Percentiles rank a stretch among this genome's conserved stretches.
Conservation (phyloP, 1,140 invertebrate genomes). For the Sminthurides bifidus region DNA sequence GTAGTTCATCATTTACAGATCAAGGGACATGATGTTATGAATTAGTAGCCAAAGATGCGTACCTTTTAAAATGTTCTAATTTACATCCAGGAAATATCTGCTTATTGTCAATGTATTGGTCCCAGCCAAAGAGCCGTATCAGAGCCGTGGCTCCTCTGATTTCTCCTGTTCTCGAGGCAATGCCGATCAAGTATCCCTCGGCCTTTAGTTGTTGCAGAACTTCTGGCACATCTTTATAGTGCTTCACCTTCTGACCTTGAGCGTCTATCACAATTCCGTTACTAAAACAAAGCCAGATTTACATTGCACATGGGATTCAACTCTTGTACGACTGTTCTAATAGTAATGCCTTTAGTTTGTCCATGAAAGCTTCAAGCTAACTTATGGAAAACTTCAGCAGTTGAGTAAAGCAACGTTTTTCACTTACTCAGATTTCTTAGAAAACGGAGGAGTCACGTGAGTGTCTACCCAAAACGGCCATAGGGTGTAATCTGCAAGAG, state of each 20-base stretch:
- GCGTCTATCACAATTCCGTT: conserved; percentile 41
- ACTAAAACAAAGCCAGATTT: background rate
- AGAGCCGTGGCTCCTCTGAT: conserved; percentile 52
- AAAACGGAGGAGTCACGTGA: conserved; percentile 54
- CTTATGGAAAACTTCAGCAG: background rate
- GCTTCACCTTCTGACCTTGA: conserved; percentile 39
- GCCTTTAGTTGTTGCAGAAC: conserved; percentile 46
- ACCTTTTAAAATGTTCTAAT: conserved; percentile 55
- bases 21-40: background rate
- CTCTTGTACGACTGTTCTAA: too few species aligned
- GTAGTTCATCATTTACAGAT: too few species aligned
- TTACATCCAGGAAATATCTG: conserved; percentile 66
- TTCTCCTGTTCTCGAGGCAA: conserved; percentile 56
- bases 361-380: conserved; percentile 20
- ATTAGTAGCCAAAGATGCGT: conserved; percentile 26
- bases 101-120: conserved; percentile 54
- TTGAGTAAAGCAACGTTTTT: too few species aligned
- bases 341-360: background rate
- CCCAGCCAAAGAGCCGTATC: conserved; percentile 54
- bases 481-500: conserved; percentile 56
- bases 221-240: conserved; percentile 49
- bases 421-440: conserved; percentile 34
- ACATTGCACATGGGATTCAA: too few species aligned
- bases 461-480: conserved; percentile 68
- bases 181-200: conserved; percentile 46